A percentile compares a stretch with the other conserved stretches of the same genome.
These are phyloP conservation scores for Choreutis nemorana DNA, from an alignment of 2,888 invertebrate genomes.

Conservation along the genomic window DNA sequence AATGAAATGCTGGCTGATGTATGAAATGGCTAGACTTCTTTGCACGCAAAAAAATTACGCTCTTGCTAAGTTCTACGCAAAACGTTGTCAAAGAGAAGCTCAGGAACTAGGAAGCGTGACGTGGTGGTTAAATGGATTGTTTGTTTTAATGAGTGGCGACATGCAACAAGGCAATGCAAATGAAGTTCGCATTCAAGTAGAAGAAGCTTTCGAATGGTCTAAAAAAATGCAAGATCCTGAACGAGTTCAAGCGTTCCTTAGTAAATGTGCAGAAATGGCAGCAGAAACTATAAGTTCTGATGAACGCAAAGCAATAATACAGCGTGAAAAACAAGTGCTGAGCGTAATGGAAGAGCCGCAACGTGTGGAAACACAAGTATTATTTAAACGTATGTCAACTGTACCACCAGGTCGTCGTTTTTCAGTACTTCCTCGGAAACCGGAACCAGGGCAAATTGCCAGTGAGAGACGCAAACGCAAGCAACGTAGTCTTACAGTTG, in stretches of 20 bases:
- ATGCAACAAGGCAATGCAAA: slow-evolving; percentile 58
- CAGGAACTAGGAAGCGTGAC: slow-evolving; percentile 35
- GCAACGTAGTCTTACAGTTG: slow-evolving; percentile 42
- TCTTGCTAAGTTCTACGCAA: slow-evolving; percentile 50
- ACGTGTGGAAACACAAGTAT: slow-evolving; percentile 35
- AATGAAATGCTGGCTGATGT: slow-evolving; percentile 57
- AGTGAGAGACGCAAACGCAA: slow-evolving; percentile 31
- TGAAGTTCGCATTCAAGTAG: slow-evolving; percentile 48
- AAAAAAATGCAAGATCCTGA: slow-evolving; percentile 48
- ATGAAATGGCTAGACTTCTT: slow-evolving; percentile 45
- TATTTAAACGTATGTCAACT: slow-evolving; percentile 50
- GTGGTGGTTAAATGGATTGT: slow-evolving; percentile 56
- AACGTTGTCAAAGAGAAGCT: slow-evolving; percentile 50
- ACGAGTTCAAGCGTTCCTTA: slow-evolving; percentile 42
- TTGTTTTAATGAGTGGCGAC: slow-evolving; percentile 51
- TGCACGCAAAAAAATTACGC: slow-evolving; percentile 52
- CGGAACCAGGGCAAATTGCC: slow-evolving; percentile 18
- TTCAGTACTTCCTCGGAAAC: slow-evolving; percentile 39
- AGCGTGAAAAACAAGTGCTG: slow-evolving; percentile 38
- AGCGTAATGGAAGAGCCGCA: slow-evolving; percentile 36
- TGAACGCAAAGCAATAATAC: slow-evolving; percentile 41
- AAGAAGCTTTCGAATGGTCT: slow-evolving; percentile 47
- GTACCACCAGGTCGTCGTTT: slow-evolving; percentile 44
- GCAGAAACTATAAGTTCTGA: slow-evolving; percentile 34
- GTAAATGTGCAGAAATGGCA: slow-evolving; percentile 46